Conservation (phyloP, 1,140 invertebrate species). For the Drosophila trapezifrons region DNA sequence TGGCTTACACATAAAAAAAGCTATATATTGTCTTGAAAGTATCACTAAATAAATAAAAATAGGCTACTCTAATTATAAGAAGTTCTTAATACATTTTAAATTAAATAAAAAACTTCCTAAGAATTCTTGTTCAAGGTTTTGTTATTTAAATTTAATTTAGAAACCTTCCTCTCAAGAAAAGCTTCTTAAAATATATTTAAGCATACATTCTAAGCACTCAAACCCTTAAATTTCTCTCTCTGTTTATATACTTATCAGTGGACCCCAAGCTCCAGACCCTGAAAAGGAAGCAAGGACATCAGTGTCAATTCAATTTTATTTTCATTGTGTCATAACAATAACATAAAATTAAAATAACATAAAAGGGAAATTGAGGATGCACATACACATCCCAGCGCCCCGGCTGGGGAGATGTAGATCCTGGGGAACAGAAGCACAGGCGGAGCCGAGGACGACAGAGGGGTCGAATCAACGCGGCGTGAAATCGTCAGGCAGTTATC, state of each 20-base stretch:
- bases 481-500: conserved; percentile 74
- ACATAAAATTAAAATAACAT: conserved; percentile 85
- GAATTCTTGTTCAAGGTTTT: neutral
- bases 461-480: conserved; percentile 75
- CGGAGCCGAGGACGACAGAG: neutral
- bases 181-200: no score
- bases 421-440: neutral
- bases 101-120: neutral
- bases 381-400: conserved; percentile 22
- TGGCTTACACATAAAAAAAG: no score
- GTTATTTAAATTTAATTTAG: neutral
- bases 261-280: conserved; percentile 12
- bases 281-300: conserved; percentile 55
- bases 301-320: conserved; percentile 84
- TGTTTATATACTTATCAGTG: conserved; percentile 39
- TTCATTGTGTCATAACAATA: conserved; percentile 84
- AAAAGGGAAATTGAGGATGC: conserved; percentile 84
- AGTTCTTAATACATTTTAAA: no score
- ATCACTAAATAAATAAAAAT: neutral
- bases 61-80: neutral
- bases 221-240: neutral
- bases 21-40: neutral
- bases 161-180: neutral
- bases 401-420: conserved; percentile 1
- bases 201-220: neutral